Conservation (phyloP, 2,113 vertebrate genomes). For the Stigmatopora nigra region DNA sequence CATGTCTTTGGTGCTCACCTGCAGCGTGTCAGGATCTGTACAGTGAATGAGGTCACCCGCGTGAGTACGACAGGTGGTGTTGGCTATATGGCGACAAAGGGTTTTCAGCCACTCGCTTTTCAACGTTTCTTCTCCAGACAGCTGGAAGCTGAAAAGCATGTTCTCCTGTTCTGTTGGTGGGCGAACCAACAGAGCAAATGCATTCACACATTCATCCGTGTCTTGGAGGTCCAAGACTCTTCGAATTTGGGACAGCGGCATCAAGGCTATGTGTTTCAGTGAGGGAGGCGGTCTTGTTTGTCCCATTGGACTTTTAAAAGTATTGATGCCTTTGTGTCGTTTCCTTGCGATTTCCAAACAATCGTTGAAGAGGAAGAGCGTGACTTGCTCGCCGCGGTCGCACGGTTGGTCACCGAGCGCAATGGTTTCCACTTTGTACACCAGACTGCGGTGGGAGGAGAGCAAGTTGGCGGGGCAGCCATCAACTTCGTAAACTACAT, state of each 20-base stretch:
- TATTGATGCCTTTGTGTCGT: constrained; percentile 90
- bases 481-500: constrained; percentile 97
- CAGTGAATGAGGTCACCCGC: constrained; percentile 88
- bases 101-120: constrained; percentile 86
- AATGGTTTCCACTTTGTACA: constrained; percentile 85
- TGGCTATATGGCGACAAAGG: constrained; percentile 90
- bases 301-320: constrained; percentile 87
- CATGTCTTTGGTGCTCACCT: constrained; percentile 98
- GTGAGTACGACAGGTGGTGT: constrained; percentile 95
- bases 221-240: constrained; percentile 92
- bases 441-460: constrained; percentile 91
- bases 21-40: constrained; percentile 86
- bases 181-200: constrained; percentile 89
- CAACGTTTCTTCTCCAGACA: constrained; percentile 79
- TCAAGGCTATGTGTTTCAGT: constrained; percentile 89
- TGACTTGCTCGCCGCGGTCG: constrained; percentile 92
- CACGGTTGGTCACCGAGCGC: constrained; percentile 89
- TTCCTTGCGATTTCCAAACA: constrained; percentile 97
- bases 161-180: constrained; percentile 93
- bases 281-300: constrained; percentile 84
- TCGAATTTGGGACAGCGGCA: constrained; percentile 97
- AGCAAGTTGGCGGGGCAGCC: constrained; percentile 95
- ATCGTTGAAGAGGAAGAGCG: constrained; percentile 95
- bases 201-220: constrained; percentile 91
- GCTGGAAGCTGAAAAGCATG: constrained; percentile 92